Conservation (phyloP, 1,140 invertebrate genomes). For the Sesamia nonagrioides region DNA sequence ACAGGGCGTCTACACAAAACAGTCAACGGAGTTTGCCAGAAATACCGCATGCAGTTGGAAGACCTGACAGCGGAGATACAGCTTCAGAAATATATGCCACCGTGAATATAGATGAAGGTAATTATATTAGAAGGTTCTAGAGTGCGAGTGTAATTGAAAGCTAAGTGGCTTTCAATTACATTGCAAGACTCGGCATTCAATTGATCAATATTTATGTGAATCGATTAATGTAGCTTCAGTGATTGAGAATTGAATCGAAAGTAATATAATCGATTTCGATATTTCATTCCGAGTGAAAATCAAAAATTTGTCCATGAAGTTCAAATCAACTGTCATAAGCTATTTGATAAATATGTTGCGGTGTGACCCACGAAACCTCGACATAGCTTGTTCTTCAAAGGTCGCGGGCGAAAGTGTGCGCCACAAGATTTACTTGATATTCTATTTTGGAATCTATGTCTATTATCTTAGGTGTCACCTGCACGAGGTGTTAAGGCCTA, state of each 20-base stretch:
- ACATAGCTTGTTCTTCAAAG: constrained; percentile 33
- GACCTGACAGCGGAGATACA: constrained; percentile 85
- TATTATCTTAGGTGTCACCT: constrained; percentile 28
- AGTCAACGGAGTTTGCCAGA: constrained; percentile 85
- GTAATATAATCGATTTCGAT: not conserved
- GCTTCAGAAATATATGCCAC: constrained; percentile 87
- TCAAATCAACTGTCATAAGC: constrained; percentile 30
- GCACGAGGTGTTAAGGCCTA: not conserved
- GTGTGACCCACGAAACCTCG: constrained; percentile 42
- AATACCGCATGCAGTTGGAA: constrained; percentile 83
- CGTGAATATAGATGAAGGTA: constrained; percentile 84
- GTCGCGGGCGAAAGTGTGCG: constrained; percentile 43
- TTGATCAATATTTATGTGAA: constrained; percentile 36
- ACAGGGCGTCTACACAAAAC: constrained; percentile 83
- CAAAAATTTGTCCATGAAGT: not conserved
- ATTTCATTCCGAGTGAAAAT: constrained; percentile 15
- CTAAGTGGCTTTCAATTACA: not conserved
- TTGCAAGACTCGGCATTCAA: constrained; percentile 11
- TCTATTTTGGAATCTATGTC: constrained; percentile 2
- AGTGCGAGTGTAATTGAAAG: constrained; percentile 16
- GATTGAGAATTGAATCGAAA: constrained; percentile 1
- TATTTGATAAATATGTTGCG: constrained; percentile 39
- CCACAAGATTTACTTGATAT: constrained; percentile 11
- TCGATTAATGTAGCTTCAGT: constrained; percentile 18
- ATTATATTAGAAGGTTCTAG: not conserved